Evolutionary conservation across 2,888 invertebrate genomes (phyloP), one percentile per base, ranked within the genome.

Genomic region (Rhamphomyia laevipes): DNA sequence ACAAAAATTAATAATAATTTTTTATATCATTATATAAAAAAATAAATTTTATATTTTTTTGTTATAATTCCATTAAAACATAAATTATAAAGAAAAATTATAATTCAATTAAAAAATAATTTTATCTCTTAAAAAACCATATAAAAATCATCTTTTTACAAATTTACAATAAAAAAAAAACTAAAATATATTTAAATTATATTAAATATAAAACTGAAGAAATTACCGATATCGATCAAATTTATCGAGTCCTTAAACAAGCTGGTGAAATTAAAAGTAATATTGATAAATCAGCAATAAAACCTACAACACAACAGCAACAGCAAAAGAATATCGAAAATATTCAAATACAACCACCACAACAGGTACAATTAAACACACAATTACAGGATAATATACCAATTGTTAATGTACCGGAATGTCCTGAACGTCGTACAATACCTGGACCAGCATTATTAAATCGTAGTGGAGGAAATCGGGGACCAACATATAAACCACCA

Each of bases 171-270:
- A 46, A 46, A 41, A 31, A 48, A 57, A 53, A 52, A 50, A 44
- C 52, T 53, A 37, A 50, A 43, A 45, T 47, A 49, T 48, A 45
- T 48, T 48, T 48, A 64, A 44, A 50, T 51, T 50, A 48, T 53
- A 49, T 54, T 9, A 33, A 42, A 42, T n/a, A 42, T 27, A 23
- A n/a, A n/a, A n/a, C n/a, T n/a, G n/a, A n/a, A 58, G 68, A 68
- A 65, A 65, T 67, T 56, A 68, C 76, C 63, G 66, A 89, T 77
- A 82, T 90, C 77, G 91, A 92, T 79, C 84, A 85, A 74, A 89
- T 88, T 73, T 92, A 92, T 77, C 90, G 90, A 78, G 90, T 91
- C 71, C 81, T 92, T 77, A 91, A 91, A 78, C 88, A 91, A 73
- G 91, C 91, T 67, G 89, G 88, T 69, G 90, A 91, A 78, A 86